These are phyloP conservation scores for Drosophila trapezifrons DNA, from an alignment of 1,140 invertebrate species.

Conservation along the genomic window DNA sequence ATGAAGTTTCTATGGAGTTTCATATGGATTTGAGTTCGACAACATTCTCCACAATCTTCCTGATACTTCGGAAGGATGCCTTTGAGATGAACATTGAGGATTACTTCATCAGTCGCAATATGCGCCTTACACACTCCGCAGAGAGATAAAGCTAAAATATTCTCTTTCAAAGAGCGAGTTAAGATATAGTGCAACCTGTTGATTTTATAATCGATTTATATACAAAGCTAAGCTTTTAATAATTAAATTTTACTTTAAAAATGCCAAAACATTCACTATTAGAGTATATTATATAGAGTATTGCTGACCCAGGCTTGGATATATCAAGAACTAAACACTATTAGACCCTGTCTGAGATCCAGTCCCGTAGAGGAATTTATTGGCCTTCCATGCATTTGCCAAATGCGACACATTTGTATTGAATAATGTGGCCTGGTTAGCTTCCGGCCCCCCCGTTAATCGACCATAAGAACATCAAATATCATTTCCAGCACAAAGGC, in stretches of 20 bases:
- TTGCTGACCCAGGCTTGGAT: too few species aligned
- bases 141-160: neutral
- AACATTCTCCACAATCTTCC: constrained; percentile 52
- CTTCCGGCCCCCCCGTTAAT: constrained; percentile 44
- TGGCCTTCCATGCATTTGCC: neutral
- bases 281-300: too few species aligned
- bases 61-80: constrained; percentile 49
- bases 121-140: constrained; percentile 12
- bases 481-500: constrained; percentile 57
- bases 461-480: constrained; percentile 79
- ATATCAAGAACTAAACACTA: too few species aligned
- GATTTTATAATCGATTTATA: neutral
- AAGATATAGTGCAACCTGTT: too few species aligned
- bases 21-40: constrained; percentile 27
- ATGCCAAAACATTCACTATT: too few species aligned
- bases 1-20: constrained; percentile 37
- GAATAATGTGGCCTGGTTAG: neutral
- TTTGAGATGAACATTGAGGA: constrained; percentile 72
- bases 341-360: too few species aligned
- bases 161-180: neutral
- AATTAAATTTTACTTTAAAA: neutral
- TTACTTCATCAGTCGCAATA: constrained; percentile 57
- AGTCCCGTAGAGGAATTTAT: neutral
- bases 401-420: constrained; percentile 6
- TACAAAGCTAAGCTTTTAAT: neutral